Conservation (phyloP, 2,113 vertebrate species). For the Empidonax alnorum region DNA sequence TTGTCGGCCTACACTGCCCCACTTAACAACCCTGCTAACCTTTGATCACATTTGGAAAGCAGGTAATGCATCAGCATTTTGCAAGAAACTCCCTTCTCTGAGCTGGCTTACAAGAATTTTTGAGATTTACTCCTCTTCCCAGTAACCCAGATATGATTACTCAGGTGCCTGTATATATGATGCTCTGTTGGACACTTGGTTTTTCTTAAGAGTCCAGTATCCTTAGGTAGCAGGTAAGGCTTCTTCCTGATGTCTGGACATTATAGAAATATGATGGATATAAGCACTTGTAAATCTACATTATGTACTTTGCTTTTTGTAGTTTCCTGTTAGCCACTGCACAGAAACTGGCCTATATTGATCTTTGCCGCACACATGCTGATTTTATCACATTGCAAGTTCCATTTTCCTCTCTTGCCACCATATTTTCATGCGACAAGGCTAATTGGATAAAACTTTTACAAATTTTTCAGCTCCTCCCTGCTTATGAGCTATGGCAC, state of each 20-base stretch:
- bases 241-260: background rate
- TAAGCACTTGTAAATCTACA: background rate
- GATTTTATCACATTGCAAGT: background rate
- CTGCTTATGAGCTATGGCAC: background rate
- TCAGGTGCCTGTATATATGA: background rate
- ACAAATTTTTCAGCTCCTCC: background rate
- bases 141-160: background rate
- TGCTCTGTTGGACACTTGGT: background rate
- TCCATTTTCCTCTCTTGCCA: background rate
- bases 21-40: background rate
- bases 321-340: background rate
- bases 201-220: background rate
- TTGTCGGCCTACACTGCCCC: background rate
- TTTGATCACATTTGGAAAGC: background rate
- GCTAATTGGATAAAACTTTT: background rate
- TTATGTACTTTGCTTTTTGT: background rate
- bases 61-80: background rate
- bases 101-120: background rate
- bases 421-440: background rate
- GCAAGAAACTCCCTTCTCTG: background rate
- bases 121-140: background rate
- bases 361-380: background rate
- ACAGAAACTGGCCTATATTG: background rate
- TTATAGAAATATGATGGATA: background rate
- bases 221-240: background rate